A percentile compares a stretch with the other conserved stretches of the same genome.
These are phyloP conservation scores for Macrosoma leucophasiata DNA, from an alignment of 2,888 invertebrate genomes.

Conservation along the genomic window DNA sequence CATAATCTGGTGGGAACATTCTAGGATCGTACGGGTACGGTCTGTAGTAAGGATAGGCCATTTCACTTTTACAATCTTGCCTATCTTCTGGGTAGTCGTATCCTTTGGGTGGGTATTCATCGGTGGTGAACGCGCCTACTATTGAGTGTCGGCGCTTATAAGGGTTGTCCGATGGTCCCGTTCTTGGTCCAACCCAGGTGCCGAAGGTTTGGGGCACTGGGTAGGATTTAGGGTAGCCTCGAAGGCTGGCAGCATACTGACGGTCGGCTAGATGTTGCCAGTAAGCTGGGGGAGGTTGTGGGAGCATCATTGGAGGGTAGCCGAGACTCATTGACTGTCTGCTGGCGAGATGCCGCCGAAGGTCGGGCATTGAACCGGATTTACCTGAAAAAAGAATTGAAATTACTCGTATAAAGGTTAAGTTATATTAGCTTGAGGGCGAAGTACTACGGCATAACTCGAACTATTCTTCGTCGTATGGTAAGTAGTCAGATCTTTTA, in stretches of 20 bases:
- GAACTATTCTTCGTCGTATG: too few species aligned
- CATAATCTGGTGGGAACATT: slow-evolving; percentile 57
- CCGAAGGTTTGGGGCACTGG: slow-evolving; percentile 53
- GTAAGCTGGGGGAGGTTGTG: slow-evolving; percentile 62
- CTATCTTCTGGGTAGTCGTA: slow-evolving; percentile 59
- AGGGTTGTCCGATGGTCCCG: slow-evolving; percentile 66
- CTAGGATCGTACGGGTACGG: slow-evolving; percentile 53
- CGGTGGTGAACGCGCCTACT: slow-evolving; percentile 64
- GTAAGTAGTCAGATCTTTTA: too few species aligned
- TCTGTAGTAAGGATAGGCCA: slow-evolving; percentile 59
- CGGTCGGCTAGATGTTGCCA: slow-evolving; percentile 64
- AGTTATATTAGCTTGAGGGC: too few species aligned
- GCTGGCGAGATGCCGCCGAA: slow-evolving; percentile 57
- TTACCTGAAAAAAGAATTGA: slow-evolving; percentile 51
- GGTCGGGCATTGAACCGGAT: slow-evolving; percentile 70
- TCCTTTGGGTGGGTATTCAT: slow-evolving; percentile 61
- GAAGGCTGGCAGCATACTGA: slow-evolving; percentile 60
- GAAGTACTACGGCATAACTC: too few species aligned
- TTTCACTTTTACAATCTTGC: slow-evolving; percentile 62
- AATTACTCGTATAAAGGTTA: too few species aligned
- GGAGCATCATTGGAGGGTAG: slow-evolving; percentile 52
- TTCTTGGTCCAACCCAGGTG: slow-evolving; percentile 66
- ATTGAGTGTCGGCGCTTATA: slow-evolving; percentile 73
- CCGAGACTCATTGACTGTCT: slow-evolving; percentile 58
- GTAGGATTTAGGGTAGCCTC: slow-evolving; percentile 56